Evolutionary conservation across 2,888 invertebrate species (phyloP).

Genomic region (Drosophila macrothrix): DNA sequence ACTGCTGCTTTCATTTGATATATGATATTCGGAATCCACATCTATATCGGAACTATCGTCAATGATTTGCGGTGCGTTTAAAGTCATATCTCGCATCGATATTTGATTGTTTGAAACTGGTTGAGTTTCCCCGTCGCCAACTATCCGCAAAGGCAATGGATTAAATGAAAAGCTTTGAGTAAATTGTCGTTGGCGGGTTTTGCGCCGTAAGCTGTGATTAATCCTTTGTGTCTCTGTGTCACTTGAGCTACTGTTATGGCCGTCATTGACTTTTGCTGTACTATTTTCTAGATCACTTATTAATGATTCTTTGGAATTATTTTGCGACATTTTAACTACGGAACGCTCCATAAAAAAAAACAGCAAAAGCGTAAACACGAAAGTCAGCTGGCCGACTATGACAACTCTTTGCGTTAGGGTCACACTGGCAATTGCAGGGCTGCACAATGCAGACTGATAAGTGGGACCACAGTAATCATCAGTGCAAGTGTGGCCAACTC

Average conservation of each 20-base stretch:
- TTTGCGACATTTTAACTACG: conserved; percentile 46
- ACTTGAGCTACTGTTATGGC: conserved; percentile 30
- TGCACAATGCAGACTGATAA: conserved; percentile 6
- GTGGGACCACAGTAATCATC: conserved; percentile 14
- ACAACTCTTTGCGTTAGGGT: conserved; percentile 31
- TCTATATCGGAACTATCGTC: conserved; percentile 56
- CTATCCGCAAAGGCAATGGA: conserved; percentile 52
- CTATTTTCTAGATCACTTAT: background rate
- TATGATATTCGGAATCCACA: conserved; percentile 59
- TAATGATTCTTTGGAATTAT: background rate
- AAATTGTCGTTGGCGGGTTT: conserved; percentile 29
- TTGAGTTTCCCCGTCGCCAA: conserved; percentile 20
- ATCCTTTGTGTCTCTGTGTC: conserved; percentile 46
- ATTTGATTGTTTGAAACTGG: conserved; percentile 20
- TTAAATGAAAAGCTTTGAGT: conserved; percentile 47
- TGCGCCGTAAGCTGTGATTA: conserved; percentile 51
- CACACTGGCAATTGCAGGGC: conserved; percentile 1
- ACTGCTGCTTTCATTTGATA: conserved; percentile 66
- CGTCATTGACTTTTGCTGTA: conserved; percentile 1
- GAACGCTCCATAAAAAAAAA: background rate
- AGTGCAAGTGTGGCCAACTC: conserved; percentile 45
- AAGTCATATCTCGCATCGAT: conserved; percentile 50
- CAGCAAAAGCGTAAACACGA: conserved; percentile 9
- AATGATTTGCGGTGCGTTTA: conserved; percentile 52
- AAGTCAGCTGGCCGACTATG: conserved; percentile 41